Percentiles rank a stretch among this genome's conserved stretches.
Evolutionary conservation across 2,888 invertebrate genomes (phyloP).

Genomic region (Rotaria macrura): DNA sequence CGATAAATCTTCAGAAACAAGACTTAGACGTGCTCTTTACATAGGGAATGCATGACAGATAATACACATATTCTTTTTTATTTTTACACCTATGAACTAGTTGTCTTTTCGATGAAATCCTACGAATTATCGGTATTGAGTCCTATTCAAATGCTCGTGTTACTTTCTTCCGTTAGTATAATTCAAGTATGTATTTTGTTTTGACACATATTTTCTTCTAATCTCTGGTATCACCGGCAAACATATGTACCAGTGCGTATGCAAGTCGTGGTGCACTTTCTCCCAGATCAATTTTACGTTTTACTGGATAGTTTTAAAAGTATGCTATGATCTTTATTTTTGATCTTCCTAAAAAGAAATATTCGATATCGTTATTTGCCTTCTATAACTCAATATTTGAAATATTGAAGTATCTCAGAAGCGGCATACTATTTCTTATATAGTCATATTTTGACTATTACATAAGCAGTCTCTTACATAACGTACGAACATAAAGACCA

Average conservation of each 20-base stretch:
- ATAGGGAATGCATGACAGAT: no score
- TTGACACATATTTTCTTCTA: neutral
- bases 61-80: no score
- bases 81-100: neutral
- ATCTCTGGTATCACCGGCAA: neutral
- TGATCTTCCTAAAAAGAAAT: no score
- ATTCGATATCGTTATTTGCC: no score
- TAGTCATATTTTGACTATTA: neutral
- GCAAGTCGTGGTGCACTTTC: neutral
- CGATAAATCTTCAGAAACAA: neutral
- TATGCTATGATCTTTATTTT: no score
- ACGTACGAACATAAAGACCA: neutral
- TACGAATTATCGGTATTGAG: no score
- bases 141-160: neutral
- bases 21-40: neutral
- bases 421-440: no score
- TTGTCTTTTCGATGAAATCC: no score
- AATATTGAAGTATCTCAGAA: no score
- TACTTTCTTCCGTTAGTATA: neutral
- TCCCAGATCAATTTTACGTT: neutral
- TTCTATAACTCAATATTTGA: no score
- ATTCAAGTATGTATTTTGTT: neutral
- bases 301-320: no score
- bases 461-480: neutral
- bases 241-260: no score